phyloP scores from a whole-genome alignment of 2,888 invertebrate species.

The Leucania comma region DNA sequence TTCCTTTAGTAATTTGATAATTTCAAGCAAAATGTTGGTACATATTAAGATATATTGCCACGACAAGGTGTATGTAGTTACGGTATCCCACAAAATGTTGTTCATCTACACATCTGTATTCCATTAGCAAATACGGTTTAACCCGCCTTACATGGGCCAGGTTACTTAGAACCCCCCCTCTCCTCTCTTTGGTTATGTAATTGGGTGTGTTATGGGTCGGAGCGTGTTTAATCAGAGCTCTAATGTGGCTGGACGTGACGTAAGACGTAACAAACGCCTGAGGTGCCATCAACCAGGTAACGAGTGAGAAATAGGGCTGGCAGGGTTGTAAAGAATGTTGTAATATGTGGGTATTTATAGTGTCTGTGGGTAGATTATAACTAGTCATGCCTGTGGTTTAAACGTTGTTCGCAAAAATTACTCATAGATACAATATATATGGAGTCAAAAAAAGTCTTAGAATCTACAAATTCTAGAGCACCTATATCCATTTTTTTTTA shows the following conservation, averaged over 20 bases:
- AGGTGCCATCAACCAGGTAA: constrained; percentile 86
- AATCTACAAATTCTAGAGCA: not conserved
- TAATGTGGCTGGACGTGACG: constrained; percentile 76
- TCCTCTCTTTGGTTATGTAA: constrained; percentile 68
- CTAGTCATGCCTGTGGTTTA: not conserved
- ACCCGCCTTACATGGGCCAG: constrained; percentile 77
- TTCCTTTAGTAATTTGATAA: constrained; percentile 61
- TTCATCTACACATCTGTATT: constrained; percentile 87
- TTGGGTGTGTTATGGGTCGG: constrained; percentile 75
- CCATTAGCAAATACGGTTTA: constrained; percentile 88
- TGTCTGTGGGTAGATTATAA: not conserved
- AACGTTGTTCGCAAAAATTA: not conserved
- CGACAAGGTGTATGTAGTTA: constrained; percentile 76
- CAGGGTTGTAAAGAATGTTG: constrained; percentile 6
- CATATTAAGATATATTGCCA: constrained; percentile 49
- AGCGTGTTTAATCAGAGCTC: constrained; percentile 83
- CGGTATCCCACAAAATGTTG: constrained; percentile 82
- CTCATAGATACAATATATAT: no score
- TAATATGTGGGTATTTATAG: not conserved
- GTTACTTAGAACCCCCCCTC: constrained; percentile 68
- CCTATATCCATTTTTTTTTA: no score
- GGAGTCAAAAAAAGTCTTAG: not conserved
- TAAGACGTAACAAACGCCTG: constrained; percentile 88
- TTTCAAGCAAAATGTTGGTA: constrained; percentile 40
- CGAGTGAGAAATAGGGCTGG: constrained; percentile 77